A percentile compares a stretch with the other conserved stretches of the same genome.
Evolutionary conservation across 2,797 vertebrate genomes (phyloP).

Genomic region (Neosilurus mollespiculum): DNA sequence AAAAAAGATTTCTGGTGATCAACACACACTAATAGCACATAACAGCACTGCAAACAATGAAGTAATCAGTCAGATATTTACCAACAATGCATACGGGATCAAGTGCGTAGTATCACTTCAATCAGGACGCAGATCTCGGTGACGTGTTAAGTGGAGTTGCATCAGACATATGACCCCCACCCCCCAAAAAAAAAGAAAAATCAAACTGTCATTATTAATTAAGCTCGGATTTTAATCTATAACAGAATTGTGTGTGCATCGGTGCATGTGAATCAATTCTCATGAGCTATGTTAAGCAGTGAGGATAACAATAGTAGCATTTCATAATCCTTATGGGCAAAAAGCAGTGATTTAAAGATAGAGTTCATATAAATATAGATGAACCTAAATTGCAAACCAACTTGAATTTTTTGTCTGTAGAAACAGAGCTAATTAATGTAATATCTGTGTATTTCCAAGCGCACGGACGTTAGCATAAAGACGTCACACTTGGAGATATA

Average conservation of each 20-base stretch:
- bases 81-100: too few relatives aligned
- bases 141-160: neutral
- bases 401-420: neutral
- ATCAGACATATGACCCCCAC: neutral
- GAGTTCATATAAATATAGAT: neutral
- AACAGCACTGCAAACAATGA: neutral
- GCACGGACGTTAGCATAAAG: neutral
- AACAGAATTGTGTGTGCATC: neutral
- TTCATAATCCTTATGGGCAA: conserved; percentile 4
- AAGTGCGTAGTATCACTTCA: too few relatives aligned
- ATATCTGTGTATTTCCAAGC: too few relatives aligned
- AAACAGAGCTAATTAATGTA: neutral
- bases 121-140: neutral
- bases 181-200: neutral
- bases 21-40: neutral
- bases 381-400: neutral
- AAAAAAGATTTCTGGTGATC: neutral
- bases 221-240: neutral
- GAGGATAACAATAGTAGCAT: neutral
- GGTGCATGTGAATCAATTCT: conserved; percentile 21
- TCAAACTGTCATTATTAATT: neutral
- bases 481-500: neutral
- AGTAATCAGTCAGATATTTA: too few relatives aligned
- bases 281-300: conserved; percentile 8
- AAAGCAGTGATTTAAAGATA: neutral